phyloP scores from a whole-genome alignment of 1,140 invertebrate genomes.

The Argopecten irradians region DNA sequence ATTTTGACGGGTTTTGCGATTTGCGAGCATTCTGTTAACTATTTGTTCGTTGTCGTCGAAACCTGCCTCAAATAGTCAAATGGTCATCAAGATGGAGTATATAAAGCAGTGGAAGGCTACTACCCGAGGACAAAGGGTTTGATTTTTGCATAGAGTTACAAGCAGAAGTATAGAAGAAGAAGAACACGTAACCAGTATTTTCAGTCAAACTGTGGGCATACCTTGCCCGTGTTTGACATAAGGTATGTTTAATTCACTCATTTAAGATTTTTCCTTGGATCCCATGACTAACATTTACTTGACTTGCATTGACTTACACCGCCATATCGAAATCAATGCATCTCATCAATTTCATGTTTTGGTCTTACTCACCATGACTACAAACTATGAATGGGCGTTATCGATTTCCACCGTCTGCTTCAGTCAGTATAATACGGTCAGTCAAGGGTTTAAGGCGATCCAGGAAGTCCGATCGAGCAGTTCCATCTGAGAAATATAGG shows the following conservation, averaged over 20 bases:
- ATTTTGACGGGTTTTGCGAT: constrained; percentile 64
- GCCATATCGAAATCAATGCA: too few relatives aligned
- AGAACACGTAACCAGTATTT: too few relatives aligned
- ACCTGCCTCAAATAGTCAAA: constrained; percentile 60
- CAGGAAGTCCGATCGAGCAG: not conserved
- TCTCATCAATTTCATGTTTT: too few relatives aligned
- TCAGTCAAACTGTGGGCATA: too few relatives aligned
- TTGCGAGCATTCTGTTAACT: constrained; percentile 54
- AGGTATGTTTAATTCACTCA: too few relatives aligned
- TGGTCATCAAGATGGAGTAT: not conserved
- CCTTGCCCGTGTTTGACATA: too few relatives aligned
- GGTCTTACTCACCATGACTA: not conserved
- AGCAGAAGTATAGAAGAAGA: too few relatives aligned
- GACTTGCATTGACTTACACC: not conserved
- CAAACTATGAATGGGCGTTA: not conserved
- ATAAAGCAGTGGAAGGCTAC: too few relatives aligned
- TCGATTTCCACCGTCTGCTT: not conserved
- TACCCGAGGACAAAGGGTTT: too few relatives aligned
- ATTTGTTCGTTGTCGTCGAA: constrained; percentile 66
- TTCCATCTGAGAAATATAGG: not conserved
- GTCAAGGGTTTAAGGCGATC: not conserved
- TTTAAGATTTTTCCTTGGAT: too few relatives aligned
- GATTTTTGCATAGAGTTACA: too few relatives aligned
- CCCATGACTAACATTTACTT: not conserved
- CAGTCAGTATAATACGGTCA: not conserved